phyloP scores from a whole-genome alignment of 2,888 invertebrate genomes.

The Lepidochrysops patricia region DNA sequence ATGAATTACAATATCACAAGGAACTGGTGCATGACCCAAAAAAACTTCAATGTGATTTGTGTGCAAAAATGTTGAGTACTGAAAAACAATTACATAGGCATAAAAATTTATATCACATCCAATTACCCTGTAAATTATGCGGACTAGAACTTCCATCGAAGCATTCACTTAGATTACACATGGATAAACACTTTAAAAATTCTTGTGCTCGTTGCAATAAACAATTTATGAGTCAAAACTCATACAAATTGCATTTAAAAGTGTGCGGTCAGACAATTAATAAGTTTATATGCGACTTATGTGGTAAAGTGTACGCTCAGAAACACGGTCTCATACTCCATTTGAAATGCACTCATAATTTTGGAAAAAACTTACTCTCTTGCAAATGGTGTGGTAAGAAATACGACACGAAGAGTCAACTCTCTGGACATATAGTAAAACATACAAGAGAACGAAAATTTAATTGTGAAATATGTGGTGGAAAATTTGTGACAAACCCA shows the following conservation, averaged over 20 bases:
- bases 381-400: constrained; percentile 57
- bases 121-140: constrained; percentile 47
- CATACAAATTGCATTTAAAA: constrained; percentile 42
- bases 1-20: constrained; percentile 38
- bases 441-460: constrained; percentile 57
- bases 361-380: constrained; percentile 37
- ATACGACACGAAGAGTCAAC: constrained; percentile 48
- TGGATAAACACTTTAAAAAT: constrained; percentile 44
- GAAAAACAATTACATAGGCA: constrained; percentile 42
- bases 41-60: constrained; percentile 41
- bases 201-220: constrained; percentile 44
- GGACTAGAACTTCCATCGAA: constrained; percentile 45
- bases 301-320: constrained; percentile 44
- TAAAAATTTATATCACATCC: constrained; percentile 38
- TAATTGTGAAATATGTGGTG: constrained; percentile 47
- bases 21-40: constrained; percentile 51
- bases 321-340: constrained; percentile 48
- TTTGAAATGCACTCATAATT: constrained; percentile 48
- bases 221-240: constrained; percentile 39
- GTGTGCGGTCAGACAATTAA: constrained; percentile 38
- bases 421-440: constrained; percentile 51
- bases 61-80: constrained; percentile 49
- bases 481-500: constrained; percentile 50
- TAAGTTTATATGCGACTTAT: constrained; percentile 52
- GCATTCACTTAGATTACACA: constrained; percentile 38